Conservation (phyloP, 2,797 vertebrate genomes). For the Sebastes trivittatus region DNA sequence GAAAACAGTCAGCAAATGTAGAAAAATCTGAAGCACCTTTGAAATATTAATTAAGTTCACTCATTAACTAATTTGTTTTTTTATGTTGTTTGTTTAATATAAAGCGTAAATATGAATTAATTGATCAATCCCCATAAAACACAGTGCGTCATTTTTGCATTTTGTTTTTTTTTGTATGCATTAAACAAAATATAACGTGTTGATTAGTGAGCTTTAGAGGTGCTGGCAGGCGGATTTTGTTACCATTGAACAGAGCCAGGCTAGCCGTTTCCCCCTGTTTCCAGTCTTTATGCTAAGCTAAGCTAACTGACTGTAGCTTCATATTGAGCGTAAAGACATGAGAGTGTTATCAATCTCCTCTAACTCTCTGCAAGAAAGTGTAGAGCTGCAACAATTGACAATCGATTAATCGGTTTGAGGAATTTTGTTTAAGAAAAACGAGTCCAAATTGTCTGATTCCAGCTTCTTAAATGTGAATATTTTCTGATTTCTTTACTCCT, state of each 20-base stretch:
- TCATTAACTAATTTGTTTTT: not conserved
- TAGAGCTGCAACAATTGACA: too few relatives aligned
- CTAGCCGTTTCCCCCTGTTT: not conserved
- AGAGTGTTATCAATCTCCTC: not conserved
- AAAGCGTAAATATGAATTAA: not conserved
- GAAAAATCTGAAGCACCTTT: not conserved
- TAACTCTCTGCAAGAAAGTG: not conserved
- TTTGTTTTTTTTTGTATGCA: not conserved
- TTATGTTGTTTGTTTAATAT: not conserved
- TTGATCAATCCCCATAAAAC: not conserved
- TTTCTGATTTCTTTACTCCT: too few relatives aligned
- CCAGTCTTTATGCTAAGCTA: not conserved
- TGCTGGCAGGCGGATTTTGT: not conserved
- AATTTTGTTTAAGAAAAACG: too few relatives aligned
- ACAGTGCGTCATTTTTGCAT: not conserved
- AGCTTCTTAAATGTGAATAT: too few relatives aligned
- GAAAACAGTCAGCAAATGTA: not conserved
- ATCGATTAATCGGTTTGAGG: too few relatives aligned
- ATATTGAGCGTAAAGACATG: not conserved
- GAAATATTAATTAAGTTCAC: not conserved
- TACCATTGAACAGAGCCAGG: not conserved
- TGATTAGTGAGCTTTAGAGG: not conserved
- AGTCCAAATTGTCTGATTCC: too few relatives aligned
- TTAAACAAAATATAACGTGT: not conserved
- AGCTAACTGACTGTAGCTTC: not conserved